Evolutionary conservation across 2,797 vertebrate genomes (phyloP).

Genomic region (Sebastes matsubarae): DNA sequence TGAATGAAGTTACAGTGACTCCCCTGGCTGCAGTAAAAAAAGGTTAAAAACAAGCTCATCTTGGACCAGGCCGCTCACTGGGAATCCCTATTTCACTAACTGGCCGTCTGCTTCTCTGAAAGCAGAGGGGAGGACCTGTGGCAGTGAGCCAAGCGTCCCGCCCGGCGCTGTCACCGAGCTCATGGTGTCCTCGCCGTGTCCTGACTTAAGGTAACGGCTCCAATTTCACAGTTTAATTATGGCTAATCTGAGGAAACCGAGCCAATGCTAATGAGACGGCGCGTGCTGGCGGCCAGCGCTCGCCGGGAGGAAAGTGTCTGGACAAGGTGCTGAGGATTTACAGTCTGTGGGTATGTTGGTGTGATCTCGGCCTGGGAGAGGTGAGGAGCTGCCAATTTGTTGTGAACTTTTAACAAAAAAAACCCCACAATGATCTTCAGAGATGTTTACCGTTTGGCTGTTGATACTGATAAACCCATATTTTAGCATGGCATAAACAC

Average conservation of each 20-base stretch:
- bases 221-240: conserved; percentile 96
- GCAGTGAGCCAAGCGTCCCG: conserved; percentile 72
- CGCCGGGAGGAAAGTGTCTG: conserved; percentile 25
- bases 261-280: conserved; percentile 89
- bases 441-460: neutral
- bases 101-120: conserved; percentile 30
- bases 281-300: conserved; percentile 35
- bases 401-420: neutral
- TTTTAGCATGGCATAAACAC: neutral
- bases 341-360: neutral
- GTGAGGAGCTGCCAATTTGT: neutral
- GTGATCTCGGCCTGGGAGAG: neutral
- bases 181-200: conserved; percentile 78
- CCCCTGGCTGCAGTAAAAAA: neutral
- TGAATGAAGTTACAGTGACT: neutral
- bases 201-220: conserved; percentile 79
- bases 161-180: conserved; percentile 77
- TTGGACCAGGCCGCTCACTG: neutral
- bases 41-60: neutral
- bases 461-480: neutral
- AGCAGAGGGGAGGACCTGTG: conserved; percentile 51
- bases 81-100: conserved; percentile 36
- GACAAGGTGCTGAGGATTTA: conserved; percentile 62
- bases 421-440: neutral
- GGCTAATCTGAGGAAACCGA: conserved; percentile 89